phyloP scores from a whole-genome alignment of 2,888 invertebrate species.

The Hydrotaea cyrtoneurina region DNA sequence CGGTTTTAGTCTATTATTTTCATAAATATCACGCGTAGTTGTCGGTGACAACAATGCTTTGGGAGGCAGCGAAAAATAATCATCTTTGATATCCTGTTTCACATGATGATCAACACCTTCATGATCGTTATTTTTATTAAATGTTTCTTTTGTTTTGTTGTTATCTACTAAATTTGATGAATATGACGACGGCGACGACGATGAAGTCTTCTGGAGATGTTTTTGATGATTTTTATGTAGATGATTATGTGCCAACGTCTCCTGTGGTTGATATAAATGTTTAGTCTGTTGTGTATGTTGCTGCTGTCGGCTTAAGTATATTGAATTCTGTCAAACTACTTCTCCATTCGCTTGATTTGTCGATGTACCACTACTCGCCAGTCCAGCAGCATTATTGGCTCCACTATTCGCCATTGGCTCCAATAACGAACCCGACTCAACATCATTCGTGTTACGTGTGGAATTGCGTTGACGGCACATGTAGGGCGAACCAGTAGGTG shows the following conservation, averaged over 20 bases:
- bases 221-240: constrained; percentile 49
- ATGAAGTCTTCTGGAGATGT: constrained; percentile 37
- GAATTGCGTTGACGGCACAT: constrained; percentile 90
- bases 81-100: constrained; percentile 46
- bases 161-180: constrained; percentile 42
- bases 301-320: constrained; percentile 66
- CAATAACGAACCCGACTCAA: constrained; percentile 80
- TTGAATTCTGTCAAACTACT: constrained; percentile 79
- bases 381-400: constrained; percentile 62
- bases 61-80: constrained; percentile 55
- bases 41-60: constrained; percentile 60
- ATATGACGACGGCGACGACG: constrained; percentile 37
- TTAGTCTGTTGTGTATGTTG: constrained; percentile 62
- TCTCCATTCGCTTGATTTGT: constrained; percentile 72
- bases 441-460: constrained; percentile 82
- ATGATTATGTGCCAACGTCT: constrained; percentile 54
- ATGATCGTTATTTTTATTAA: constrained; percentile 38
- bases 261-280: constrained; percentile 60
- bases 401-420: constrained; percentile 74
- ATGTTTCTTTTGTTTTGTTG: constrained; percentile 30
- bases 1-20: constrained; percentile 54
- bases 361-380: constrained; percentile 37
- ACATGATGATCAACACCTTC: constrained; percentile 21
- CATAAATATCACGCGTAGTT: constrained; percentile 63
- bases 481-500: constrained; percentile 90